Conservation (phyloP, 2,797 vertebrate genomes). For the Onychomys arenicola region DNA sequence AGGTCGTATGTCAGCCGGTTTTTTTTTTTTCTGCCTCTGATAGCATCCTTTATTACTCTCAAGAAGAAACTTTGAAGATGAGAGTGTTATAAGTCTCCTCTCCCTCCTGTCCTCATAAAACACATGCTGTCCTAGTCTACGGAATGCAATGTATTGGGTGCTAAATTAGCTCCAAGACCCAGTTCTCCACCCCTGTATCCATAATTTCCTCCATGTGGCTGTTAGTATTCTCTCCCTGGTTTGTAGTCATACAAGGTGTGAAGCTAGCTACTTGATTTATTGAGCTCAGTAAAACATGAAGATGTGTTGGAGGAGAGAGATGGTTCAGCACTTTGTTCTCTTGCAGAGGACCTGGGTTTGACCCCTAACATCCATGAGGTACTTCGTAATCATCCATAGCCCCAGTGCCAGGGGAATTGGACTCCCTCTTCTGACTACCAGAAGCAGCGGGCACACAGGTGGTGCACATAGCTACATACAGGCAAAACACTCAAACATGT, state of each 20-base stretch:
- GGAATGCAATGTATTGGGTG: neutral
- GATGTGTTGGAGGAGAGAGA: neutral
- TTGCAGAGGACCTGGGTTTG: neutral
- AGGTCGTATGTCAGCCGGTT: neutral
- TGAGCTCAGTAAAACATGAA: neutral
- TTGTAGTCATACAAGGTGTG: neutral
- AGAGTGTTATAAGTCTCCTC: neutral
- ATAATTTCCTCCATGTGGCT: neutral
- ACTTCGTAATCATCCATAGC: neutral
- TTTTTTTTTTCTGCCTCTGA: neutral
- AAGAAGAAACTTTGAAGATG: constrained; percentile 48
- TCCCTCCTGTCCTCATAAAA: constrained; percentile 17
- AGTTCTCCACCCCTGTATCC: neutral
- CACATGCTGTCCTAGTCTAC: neutral
- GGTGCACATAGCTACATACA: neutral
- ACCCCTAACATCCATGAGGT: neutral
- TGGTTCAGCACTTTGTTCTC: neutral
- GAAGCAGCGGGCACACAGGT: neutral
- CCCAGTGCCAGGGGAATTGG: neutral
- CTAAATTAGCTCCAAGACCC: neutral
- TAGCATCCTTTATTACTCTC: constrained; percentile 52
- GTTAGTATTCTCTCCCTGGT: neutral
- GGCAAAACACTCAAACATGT: neutral
- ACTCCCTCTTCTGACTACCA: neutral
- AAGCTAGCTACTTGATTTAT: neutral